These are phyloP conservation scores for Brachionus paranguensis DNA, from an alignment of 1,140 invertebrate species.

Conservation along the genomic window DNA sequence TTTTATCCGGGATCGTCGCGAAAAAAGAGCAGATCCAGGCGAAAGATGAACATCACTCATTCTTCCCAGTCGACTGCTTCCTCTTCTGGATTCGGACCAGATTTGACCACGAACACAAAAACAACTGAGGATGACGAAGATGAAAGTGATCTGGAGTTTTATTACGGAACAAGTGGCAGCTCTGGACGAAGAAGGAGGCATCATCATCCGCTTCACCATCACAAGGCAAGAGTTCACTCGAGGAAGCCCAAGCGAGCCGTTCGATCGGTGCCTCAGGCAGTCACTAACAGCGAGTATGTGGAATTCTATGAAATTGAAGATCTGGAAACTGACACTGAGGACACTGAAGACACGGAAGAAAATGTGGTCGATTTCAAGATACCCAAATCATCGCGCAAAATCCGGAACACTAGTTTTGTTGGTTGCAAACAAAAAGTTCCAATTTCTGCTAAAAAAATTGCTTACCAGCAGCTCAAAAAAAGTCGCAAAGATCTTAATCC, in stretches of 20 bases:
- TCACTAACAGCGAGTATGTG: neutral
- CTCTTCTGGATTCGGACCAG: neutral
- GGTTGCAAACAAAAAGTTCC: neutral
- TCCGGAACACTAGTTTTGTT: neutral
- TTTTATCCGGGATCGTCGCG: neutral
- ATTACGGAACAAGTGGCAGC: neutral
- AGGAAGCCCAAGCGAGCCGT: neutral
- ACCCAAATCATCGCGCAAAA: neutral
- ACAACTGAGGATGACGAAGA: conserved; percentile 24
- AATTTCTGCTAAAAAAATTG: neutral
- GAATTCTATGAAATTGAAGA: conserved; percentile 22
- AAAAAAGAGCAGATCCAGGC: neutral
- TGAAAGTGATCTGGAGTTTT: conserved; percentile 16
- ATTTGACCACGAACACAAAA: conserved; percentile 15
- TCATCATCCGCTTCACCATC: neutral
- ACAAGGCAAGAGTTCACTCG: neutral
- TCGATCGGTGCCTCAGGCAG: neutral
- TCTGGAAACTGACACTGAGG: conserved; percentile 13
- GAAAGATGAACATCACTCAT: neutral
- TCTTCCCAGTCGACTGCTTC: conserved; percentile 9
- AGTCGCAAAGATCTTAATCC: neutral
- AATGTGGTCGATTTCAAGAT: neutral
- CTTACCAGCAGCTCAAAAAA: conserved; percentile 2
- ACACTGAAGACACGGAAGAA: conserved; percentile 36
- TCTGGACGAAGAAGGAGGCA: neutral